phyloP scores from a whole-genome alignment of 1,140 invertebrate species.

The Octopus bimaculoides region DNA sequence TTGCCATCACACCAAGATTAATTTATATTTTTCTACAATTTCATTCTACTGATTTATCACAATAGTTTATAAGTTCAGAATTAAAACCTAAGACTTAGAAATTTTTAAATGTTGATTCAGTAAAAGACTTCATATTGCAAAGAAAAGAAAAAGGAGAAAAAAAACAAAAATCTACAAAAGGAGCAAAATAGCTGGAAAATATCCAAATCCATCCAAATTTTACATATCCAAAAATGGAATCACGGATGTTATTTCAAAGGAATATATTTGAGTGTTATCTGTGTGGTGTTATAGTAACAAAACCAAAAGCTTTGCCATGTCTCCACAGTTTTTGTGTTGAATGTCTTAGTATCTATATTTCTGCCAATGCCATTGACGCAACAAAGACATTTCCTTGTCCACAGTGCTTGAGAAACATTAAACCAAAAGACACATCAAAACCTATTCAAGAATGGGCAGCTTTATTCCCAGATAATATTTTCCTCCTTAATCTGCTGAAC shows the following conservation, averaged over 20 bases:
- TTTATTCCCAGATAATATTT: not conserved
- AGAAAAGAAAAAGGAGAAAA: too few species aligned
- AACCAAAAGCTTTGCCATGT: constrained; percentile 3
- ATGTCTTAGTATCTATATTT: not conserved
- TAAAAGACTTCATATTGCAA: too few species aligned
- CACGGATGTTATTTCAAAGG: not conserved
- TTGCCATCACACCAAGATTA: too few species aligned
- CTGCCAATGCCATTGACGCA: not conserved
- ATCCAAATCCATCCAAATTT: too few species aligned
- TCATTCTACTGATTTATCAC: too few species aligned
- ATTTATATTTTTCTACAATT: too few species aligned
- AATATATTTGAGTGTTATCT: constrained; percentile 1
- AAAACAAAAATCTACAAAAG: too few species aligned
- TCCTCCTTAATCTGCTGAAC: not conserved
- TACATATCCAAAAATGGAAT: too few species aligned
- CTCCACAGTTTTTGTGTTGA: not conserved
- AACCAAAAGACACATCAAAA: not conserved
- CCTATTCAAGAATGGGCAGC: constrained; percentile 2
- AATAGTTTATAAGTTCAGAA: too few species aligned
- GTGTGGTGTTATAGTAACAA: not conserved
- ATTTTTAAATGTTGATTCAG: too few species aligned
- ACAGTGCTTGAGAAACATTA: not conserved
- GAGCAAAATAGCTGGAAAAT: too few species aligned
- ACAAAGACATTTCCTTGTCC: not conserved
- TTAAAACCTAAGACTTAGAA: too few species aligned